Conservation (phyloP, 2,797 vertebrate genomes). For the Sebastes flavidus region DNA sequence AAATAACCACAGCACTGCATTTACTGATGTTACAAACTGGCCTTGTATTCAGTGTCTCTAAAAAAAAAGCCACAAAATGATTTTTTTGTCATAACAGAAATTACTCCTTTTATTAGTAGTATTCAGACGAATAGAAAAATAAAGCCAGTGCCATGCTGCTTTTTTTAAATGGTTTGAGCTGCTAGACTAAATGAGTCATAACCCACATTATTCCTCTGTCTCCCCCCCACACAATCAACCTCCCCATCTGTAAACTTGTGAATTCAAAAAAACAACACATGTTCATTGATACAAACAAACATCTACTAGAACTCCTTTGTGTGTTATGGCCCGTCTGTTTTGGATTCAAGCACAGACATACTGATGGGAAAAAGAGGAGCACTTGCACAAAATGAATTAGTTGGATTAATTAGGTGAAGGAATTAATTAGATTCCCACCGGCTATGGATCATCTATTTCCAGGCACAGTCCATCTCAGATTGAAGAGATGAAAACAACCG, state of each 20-base stretch:
- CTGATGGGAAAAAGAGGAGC: background rate
- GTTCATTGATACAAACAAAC: slow-evolving; percentile 30
- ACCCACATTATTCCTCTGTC: slow-evolving; percentile 32
- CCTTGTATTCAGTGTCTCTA: background rate
- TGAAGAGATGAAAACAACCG: slow-evolving; percentile 1
- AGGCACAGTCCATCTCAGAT: background rate
- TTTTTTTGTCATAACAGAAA: background rate
- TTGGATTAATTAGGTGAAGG: slow-evolving; percentile 45
- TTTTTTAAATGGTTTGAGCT: slow-evolving; percentile 4
- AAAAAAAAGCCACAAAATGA: background rate
- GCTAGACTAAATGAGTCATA: slow-evolving; percentile 40
- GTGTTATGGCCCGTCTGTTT: background rate
- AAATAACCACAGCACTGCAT: background rate
- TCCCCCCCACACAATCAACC: slow-evolving; percentile 33
- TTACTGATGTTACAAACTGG: background rate
- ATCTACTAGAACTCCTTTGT: background rate
- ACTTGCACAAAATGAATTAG: slow-evolving; percentile 26
- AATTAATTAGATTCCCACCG: slow-evolving; percentile 37
- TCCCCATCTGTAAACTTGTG: slow-evolving; percentile 50
- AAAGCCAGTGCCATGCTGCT: background rate
- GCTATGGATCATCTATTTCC: slow-evolving; percentile 48
- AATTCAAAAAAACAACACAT: slow-evolving; percentile 45
- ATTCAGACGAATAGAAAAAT: background rate
- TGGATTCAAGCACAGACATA: background rate
- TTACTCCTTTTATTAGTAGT: background rate